Base-by-base conservation (phyloP, 2,888 invertebrate genomes). In the Metopia argyrocephala region DNA sequence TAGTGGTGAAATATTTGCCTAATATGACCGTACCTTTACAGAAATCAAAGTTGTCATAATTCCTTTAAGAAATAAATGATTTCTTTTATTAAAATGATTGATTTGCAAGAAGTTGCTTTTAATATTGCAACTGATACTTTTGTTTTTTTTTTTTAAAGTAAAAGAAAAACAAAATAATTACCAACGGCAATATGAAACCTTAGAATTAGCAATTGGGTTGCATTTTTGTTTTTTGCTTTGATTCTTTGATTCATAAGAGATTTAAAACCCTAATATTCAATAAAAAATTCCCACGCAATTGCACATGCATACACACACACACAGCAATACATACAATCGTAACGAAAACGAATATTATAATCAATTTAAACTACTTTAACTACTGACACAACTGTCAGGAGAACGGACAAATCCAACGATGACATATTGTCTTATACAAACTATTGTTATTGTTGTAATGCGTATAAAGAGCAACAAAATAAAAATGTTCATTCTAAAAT, bases 191-290 rank as follows among this genome's bases (percentile, higher is more conserved):
- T 74, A 38, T 21, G 45, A 78, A 78, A 48, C 65, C 73, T 52
- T 78, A 75, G 61, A 81, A 81, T 81, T 81, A 69, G 74, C 81
- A 78, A 78, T 66, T 66, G 74, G 56, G n/a, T n/a, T n/a, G n/a
- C n/a, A n/a, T 66, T 74, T 65, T 5, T 45, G 52, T 52, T 23
- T 9, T 54, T 71, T 18, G 38, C 38, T 61, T n/a, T 66, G 61
- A 46, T 27, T 15, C 28, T 31, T 38, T 50, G 52, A 1, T 21
- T 70, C n/a, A n/a, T n/a, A n/a, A n/a, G n/a, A n/a, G 69, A 5
- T 65, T 65, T 76, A 66, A 27, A 75, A 71, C 54, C 66, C 76
- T 50, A 68, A 70, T 45, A 62, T 70, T 25, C 2, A 15, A 57
- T 71, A 50, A 23, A 76, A 73, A 81, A 48, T 81, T 81, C 81